Evolutionary conservation across 2,113 vertebrate genomes (phyloP).

Genomic region (Centropristis striata): DNA sequence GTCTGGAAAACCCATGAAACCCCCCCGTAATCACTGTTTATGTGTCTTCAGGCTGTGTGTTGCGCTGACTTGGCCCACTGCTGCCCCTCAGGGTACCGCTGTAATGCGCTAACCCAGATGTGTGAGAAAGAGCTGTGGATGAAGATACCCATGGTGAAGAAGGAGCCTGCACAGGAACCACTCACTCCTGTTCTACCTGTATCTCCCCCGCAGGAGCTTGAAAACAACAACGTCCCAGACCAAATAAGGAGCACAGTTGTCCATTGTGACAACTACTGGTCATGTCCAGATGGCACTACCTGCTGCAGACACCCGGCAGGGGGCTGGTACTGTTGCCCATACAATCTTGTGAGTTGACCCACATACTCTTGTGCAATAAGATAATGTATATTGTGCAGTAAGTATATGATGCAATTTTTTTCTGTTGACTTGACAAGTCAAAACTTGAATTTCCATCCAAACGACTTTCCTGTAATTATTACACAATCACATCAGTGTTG

Average conservation of each 20-base stretch:
- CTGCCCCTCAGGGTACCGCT: slow-evolving; percentile 77
- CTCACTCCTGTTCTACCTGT: not conserved
- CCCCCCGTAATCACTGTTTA: not conserved
- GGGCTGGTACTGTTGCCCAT: slow-evolving; percentile 71
- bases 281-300: slow-evolving; percentile 63
- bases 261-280: slow-evolving; percentile 48
- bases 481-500: too few relatives aligned
- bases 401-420: too few relatives aligned
- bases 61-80: slow-evolving; percentile 81
- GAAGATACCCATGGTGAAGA: slow-evolving; percentile 55
- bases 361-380: not conserved
- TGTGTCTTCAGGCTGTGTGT: slow-evolving; percentile 78
- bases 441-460: too few relatives aligned
- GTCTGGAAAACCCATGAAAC: not conserved
- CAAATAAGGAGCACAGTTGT: slow-evolving; percentile 35
- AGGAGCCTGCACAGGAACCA: slow-evolving; percentile 44
- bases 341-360: slow-evolving; percentile 59
- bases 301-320: slow-evolving; percentile 77
- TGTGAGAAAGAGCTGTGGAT: slow-evolving; percentile 71
- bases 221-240: not conserved
- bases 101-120: slow-evolving; percentile 47
- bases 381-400: not conserved
- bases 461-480: too few relatives aligned
- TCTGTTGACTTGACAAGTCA: too few relatives aligned
- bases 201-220: not conserved